A percentile compares a stretch with the other conserved stretches of the same genome.
Conservation (phyloP, 2,888 invertebrate genomes). For the Hetaerina titia region DNA sequence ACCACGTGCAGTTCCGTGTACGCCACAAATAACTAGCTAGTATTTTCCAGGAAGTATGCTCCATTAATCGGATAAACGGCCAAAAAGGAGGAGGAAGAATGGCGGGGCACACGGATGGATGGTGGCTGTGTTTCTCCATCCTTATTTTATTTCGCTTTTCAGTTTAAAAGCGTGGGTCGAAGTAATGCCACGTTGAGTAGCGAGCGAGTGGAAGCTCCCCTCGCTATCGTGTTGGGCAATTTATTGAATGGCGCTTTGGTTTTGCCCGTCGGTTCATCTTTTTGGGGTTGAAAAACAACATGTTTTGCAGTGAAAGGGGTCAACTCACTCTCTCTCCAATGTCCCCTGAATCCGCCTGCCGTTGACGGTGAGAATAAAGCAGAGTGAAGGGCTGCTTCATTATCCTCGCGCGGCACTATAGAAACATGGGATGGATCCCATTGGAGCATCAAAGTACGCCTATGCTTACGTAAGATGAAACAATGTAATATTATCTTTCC, state of each 20-base stretch:
- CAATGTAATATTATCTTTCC: too few relatives aligned
- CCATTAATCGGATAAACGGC: background rate
- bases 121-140: background rate
- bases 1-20: background rate
- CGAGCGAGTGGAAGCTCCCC: background rate
- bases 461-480: too few relatives aligned
- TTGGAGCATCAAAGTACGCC: too few relatives aligned
- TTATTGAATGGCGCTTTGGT: background rate
- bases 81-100: background rate
- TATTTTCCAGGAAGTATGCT: conserved; percentile 32
- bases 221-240: background rate
- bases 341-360: too few relatives aligned
- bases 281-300: background rate
- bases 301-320: too few relatives aligned
- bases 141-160: background rate
- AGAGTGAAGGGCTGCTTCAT: too few relatives aligned
- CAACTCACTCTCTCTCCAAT: too few relatives aligned
- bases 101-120: background rate
- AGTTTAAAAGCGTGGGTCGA: background rate
- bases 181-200: background rate
- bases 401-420: too few relatives aligned
- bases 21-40: background rate
- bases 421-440: too few relatives aligned
- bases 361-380: too few relatives aligned
- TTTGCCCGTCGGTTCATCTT: background rate